phyloP scores from a whole-genome alignment of 2,888 invertebrate species.

The Marasmarcha lunaedactyla region DNA sequence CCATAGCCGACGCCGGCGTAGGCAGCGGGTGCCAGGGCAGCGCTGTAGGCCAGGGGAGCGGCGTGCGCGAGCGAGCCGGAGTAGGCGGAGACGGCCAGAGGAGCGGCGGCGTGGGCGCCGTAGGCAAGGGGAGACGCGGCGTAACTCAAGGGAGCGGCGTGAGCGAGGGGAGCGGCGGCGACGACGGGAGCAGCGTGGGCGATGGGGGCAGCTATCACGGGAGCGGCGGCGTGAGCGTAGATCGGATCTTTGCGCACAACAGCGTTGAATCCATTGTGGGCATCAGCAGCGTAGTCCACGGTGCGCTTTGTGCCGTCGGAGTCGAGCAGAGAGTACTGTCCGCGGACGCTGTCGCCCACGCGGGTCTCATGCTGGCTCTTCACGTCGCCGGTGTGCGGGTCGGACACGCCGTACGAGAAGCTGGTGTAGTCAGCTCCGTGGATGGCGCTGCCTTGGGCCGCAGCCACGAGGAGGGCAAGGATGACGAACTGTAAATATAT shows the following conservation, averaged over 20 bases:
- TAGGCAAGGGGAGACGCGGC: slow-evolving; percentile 16
- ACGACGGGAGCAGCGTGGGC: slow-evolving; percentile 6
- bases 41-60: slow-evolving; percentile 7
- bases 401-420: slow-evolving; percentile 46
- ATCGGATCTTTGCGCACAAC: slow-evolving; percentile 37
- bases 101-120: slow-evolving; percentile 4
- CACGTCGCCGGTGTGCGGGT: slow-evolving; percentile 44
- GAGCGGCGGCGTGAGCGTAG: slow-evolving; percentile 11
- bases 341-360: slow-evolving; percentile 39
- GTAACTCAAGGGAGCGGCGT: slow-evolving; percentile 17
- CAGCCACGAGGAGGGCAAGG: slow-evolving; percentile 23
- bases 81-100: slow-evolving; percentile 4
- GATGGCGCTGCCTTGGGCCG: slow-evolving; percentile 19
- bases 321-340: slow-evolving; percentile 44
- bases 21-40: not conserved
- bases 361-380: slow-evolving; percentile 46
- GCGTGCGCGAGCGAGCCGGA: slow-evolving; percentile 12
- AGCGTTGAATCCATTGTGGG: slow-evolving; percentile 48
- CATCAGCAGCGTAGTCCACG: slow-evolving; percentile 49
- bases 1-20: slow-evolving; percentile 5
- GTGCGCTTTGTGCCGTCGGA: slow-evolving; percentile 46
- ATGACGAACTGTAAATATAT: slow-evolving; percentile 19
- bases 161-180: slow-evolving; percentile 12
- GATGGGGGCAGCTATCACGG: slow-evolving; percentile 8
- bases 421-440: slow-evolving; percentile 22